Evolutionary conservation across 2,888 invertebrate species (phyloP).

Genomic region (Cotesia congregata): DNA sequence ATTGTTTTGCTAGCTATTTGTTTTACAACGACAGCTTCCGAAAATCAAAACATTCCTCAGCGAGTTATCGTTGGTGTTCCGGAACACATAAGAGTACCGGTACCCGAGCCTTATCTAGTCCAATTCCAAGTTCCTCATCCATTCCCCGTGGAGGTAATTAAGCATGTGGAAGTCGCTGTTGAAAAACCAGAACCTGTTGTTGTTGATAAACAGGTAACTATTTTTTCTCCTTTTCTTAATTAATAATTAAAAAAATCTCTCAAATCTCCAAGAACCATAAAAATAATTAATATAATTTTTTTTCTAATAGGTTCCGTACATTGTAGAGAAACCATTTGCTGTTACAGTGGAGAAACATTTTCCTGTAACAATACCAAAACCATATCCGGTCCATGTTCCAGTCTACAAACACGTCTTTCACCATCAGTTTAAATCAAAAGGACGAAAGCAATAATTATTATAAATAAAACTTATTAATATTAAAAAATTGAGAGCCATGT

Average conservation of each 20-base stretch:
- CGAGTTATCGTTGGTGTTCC: constrained; percentile 74
- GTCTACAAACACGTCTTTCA: constrained; percentile 72
- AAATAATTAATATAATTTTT: neutral
- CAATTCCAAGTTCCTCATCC: constrained; percentile 70
- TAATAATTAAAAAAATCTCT: neutral
- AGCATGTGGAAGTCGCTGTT: constrained; percentile 74
- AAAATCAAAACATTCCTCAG: constrained; percentile 67
- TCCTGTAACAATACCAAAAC: constrained; percentile 73
- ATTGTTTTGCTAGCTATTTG: no score
- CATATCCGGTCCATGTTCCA: constrained; percentile 74
- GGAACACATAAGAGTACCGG: constrained; percentile 73
- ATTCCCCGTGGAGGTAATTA: constrained; percentile 71
- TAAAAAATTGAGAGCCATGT: neutral
- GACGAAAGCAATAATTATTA: constrained; percentile 58
- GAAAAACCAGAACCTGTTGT: constrained; percentile 75
- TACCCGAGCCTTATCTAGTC: constrained; percentile 76
- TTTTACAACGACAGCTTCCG: constrained; percentile 55
- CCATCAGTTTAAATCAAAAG: constrained; percentile 61
- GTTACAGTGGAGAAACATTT: constrained; percentile 74
- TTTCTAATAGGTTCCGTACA: constrained; percentile 69
- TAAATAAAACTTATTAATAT: constrained; percentile 1
- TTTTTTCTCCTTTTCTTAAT: neutral
- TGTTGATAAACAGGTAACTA: constrained; percentile 72
- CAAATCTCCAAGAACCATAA: neutral
- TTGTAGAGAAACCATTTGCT: constrained; percentile 74